Evolutionary conservation across 2,113 vertebrate species (phyloP).

Genomic region (Solea senegalensis): DNA sequence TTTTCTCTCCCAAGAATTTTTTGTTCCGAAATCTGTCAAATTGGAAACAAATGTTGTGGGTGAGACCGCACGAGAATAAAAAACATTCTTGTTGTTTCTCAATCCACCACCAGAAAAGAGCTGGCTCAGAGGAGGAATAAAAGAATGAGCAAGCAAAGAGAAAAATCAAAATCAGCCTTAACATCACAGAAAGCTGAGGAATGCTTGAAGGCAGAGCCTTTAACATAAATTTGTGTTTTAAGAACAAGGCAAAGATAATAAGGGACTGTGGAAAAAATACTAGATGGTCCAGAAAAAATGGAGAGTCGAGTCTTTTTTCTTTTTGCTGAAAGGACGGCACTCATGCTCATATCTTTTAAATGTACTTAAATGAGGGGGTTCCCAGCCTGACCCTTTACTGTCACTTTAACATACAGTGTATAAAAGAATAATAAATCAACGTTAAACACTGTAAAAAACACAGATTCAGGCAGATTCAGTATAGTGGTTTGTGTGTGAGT

Average conservation of each 20-base stretch:
- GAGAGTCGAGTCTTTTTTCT: background rate
- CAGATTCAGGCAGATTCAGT: no score
- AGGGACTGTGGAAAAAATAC: conserved; percentile 27
- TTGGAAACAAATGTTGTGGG: conserved; percentile 79
- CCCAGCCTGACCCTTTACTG: no score
- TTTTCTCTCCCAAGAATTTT: conserved; percentile 68
- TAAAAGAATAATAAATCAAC: no score
- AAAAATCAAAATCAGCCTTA: conserved; percentile 71
- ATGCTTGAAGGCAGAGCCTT: conserved; percentile 40
- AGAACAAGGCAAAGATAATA: conserved; percentile 19
- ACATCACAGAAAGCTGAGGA: conserved; percentile 62
- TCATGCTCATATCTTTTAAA: no score
- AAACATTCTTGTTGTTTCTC: conserved; percentile 79
- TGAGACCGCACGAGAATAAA: conserved; percentile 69
- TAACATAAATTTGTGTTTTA: conserved; percentile 34
- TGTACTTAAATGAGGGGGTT: no score
- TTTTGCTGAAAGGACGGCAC: background rate
- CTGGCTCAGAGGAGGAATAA: conserved; percentile 64
- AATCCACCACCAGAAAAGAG: conserved; percentile 74
- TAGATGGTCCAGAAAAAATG: conserved; percentile 4
- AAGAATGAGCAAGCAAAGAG: conserved; percentile 70
- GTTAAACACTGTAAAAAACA: no score
- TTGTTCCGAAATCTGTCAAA: conserved; percentile 75
- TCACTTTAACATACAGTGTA: no score
- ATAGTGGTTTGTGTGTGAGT: no score